Evolutionary conservation across 2,888 invertebrate species (phyloP).

Genomic region (Drosophila testacea): DNA sequence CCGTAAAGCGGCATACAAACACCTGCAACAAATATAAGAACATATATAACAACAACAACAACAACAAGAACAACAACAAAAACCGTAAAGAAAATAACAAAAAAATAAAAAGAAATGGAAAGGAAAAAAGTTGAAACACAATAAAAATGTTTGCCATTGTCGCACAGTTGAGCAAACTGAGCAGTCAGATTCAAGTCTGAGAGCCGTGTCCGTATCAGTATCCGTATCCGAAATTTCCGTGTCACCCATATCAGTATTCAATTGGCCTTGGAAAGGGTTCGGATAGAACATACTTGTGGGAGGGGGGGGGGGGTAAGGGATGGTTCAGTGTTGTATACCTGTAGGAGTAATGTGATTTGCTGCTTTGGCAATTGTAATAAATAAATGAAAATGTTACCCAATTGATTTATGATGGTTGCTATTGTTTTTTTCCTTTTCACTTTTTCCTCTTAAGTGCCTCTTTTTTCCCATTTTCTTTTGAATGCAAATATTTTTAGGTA

Average conservation of each 20-base stretch:
- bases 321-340: not conserved
- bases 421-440: not conserved
- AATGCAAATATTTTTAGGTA: too few relatives aligned
- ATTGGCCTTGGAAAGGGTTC: conserved; percentile 36
- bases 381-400: conserved; percentile 72
- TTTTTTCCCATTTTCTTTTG: not conserved
- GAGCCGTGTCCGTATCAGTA: conserved; percentile 20
- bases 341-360: conserved; percentile 51
- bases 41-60: conserved; percentile 10
- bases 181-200: not conserved
- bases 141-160: too few relatives aligned
- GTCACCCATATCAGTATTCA: conserved; percentile 49
- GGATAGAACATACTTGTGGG: not conserved
- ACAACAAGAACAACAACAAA: conserved; percentile 15
- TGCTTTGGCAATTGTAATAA: conserved; percentile 56
- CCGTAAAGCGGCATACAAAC: conserved; percentile 59
- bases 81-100: not conserved
- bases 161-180: too few relatives aligned
- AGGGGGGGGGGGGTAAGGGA: not conserved
- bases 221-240: conserved; percentile 44
- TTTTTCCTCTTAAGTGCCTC: not conserved
- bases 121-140: too few relatives aligned
- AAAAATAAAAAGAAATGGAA: not conserved
- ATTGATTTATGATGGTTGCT: conserved; percentile 62
- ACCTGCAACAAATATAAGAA: conserved; percentile 37